These are phyloP conservation scores for Salarias fasciatus DNA, from an alignment of 2,797 vertebrate species.

Conservation along the genomic window DNA sequence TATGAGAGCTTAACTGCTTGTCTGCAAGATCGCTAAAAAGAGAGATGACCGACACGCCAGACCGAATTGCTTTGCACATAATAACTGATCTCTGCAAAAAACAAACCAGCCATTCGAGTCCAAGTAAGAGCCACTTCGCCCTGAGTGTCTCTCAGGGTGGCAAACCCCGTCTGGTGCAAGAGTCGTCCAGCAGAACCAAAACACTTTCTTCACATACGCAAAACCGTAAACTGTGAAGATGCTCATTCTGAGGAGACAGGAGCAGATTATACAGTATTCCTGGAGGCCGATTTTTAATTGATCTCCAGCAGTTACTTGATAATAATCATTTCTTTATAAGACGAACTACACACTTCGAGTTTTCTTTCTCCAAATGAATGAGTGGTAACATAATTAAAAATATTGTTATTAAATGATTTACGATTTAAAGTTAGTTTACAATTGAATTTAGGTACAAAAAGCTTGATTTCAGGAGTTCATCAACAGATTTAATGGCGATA, in stretches of 20 bases:
- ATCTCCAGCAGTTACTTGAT: background rate
- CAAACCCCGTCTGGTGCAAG: slow-evolving; percentile 15
- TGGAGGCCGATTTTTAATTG: background rate
- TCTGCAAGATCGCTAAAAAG: slow-evolving; percentile 20
- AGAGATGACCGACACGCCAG: slow-evolving; percentile 20
- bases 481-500: no score
- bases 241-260: slow-evolving; percentile 7
- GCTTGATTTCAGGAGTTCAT: no score
- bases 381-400: background rate
- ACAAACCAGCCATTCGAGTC: slow-evolving; percentile 18
- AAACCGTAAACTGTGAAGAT: slow-evolving; percentile 1
- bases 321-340: no score
- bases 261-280: no score
- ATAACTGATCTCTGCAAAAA: slow-evolving; percentile 23
- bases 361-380: background rate
- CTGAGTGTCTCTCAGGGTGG: background rate
- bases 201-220: slow-evolving; percentile 11
- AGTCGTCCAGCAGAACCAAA: slow-evolving; percentile 30
- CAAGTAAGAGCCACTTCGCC: slow-evolving; percentile 35
- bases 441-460: no score
- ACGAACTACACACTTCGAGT: background rate
- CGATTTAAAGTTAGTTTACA: no score
- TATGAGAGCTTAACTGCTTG: slow-evolving; percentile 31
- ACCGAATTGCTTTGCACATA: slow-evolving; percentile 27
- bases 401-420: no score